Conservation (phyloP, 2,888 invertebrate species). For the Pristionchus japonicus region DNA sequence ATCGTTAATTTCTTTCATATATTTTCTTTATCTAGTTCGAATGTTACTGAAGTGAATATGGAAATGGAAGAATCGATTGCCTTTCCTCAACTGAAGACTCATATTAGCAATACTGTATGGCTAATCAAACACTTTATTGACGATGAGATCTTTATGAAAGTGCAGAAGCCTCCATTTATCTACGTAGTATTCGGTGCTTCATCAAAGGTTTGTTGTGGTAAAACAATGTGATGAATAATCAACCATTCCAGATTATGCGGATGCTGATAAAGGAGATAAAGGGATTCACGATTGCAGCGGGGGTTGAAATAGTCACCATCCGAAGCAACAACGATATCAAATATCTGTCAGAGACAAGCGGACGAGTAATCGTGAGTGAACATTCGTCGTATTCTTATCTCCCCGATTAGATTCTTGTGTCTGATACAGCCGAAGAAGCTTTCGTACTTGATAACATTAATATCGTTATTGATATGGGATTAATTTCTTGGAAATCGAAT, state of each 20-base stretch:
- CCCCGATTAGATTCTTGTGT: background rate
- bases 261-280: background rate
- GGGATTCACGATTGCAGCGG: background rate
- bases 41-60: background rate
- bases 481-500: background rate
- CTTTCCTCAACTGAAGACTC: background rate
- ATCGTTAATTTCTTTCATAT: no score
- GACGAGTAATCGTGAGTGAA: background rate
- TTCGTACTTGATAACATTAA: background rate
- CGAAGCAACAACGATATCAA: background rate
- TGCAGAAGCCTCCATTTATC: background rate
- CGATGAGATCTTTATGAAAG: background rate
- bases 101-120: background rate
- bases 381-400: background rate
- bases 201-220: no score
- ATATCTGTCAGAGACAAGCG: background rate
- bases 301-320: background rate
- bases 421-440: background rate
- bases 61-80: background rate
- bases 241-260: background rate
- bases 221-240: no score
- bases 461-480: background rate
- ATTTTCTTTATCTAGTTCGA: background rate
- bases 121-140: background rate
- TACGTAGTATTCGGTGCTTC: slow-evolving; percentile 14